Evolutionary conservation across 2,113 vertebrate species (phyloP).

Genomic region (Todiramphus saurophagus): DNA sequence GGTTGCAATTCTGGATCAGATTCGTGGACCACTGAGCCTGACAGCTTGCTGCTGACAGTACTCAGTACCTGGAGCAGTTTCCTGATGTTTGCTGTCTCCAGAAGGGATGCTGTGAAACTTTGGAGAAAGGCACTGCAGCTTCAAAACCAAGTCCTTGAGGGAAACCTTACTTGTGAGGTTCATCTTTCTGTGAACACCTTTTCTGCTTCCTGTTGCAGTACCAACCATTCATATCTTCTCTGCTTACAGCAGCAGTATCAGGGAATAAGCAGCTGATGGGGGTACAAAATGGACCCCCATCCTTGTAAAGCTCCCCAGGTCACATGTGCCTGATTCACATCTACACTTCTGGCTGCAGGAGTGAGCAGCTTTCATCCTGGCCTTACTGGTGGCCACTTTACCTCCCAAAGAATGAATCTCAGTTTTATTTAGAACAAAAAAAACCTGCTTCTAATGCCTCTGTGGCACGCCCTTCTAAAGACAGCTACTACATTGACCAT

Average conservation of each 20-base stretch:
- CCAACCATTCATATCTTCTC: background rate
- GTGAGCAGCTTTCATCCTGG: background rate
- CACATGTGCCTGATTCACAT: background rate
- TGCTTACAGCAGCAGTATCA: background rate
- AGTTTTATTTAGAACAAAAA: background rate
- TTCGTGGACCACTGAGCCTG: fast-evolving
- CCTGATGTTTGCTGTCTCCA: background rate
- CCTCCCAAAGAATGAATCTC: background rate
- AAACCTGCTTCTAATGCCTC: background rate
- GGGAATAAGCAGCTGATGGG: background rate
- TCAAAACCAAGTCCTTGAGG: background rate
- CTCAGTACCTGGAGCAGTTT: background rate
- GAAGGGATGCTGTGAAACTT: background rate
- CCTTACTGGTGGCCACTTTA: background rate
- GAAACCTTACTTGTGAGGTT: fast-evolving
- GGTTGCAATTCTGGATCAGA: background rate
- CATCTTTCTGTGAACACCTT: background rate
- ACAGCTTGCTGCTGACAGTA: background rate
- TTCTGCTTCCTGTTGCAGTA: background rate
- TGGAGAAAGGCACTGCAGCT: background rate
- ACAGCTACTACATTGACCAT: background rate
- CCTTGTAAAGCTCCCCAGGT: background rate
- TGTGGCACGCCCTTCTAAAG: background rate
- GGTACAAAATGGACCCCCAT: background rate
- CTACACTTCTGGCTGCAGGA: background rate